Conservation (phyloP, 2,797 vertebrate species). For the Brotula barbata region DNA sequence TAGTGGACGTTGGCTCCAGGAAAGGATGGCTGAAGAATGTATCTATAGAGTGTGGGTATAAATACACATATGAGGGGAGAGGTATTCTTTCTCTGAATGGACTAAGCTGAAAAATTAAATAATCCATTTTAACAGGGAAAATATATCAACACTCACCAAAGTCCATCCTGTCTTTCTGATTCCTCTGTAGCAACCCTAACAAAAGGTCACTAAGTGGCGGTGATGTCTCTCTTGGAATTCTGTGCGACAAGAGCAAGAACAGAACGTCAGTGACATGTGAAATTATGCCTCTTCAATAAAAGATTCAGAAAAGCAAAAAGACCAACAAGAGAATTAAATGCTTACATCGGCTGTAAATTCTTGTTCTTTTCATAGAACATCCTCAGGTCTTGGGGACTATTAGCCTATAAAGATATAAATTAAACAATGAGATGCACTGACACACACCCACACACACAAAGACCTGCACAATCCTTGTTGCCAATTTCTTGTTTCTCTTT, state of each 20-base stretch:
- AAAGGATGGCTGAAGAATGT: slow-evolving; percentile 94
- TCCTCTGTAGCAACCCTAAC: slow-evolving; percentile 92
- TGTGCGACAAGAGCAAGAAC: slow-evolving; percentile 61
- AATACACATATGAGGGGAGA: background rate
- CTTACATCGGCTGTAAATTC: slow-evolving; percentile 91
- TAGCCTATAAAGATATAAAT: slow-evolving; percentile 80
- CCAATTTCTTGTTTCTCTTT: background rate
- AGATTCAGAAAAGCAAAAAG: background rate
- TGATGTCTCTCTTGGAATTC: slow-evolving; percentile 95
- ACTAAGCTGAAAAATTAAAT: no score
- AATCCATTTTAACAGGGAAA: no score
- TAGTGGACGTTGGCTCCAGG: slow-evolving; percentile 85
- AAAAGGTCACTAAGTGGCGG: slow-evolving; percentile 86
- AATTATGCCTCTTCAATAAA: background rate
- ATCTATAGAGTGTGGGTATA: slow-evolving; percentile 74
- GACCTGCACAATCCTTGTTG: background rate
- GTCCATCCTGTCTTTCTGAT: slow-evolving; percentile 97
- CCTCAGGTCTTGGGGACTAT: slow-evolving; percentile 95
- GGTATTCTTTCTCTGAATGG: no score
- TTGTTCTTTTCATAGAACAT: slow-evolving; percentile 99
- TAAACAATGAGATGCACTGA: background rate
- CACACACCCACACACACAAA: background rate
- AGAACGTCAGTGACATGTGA: slow-evolving; percentile 1
- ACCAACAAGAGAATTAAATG: background rate
- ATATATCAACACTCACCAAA: slow-evolving; percentile 83